Base-by-base conservation (phyloP, 2,888 invertebrate species). In the Melanophora roralis region DNA sequence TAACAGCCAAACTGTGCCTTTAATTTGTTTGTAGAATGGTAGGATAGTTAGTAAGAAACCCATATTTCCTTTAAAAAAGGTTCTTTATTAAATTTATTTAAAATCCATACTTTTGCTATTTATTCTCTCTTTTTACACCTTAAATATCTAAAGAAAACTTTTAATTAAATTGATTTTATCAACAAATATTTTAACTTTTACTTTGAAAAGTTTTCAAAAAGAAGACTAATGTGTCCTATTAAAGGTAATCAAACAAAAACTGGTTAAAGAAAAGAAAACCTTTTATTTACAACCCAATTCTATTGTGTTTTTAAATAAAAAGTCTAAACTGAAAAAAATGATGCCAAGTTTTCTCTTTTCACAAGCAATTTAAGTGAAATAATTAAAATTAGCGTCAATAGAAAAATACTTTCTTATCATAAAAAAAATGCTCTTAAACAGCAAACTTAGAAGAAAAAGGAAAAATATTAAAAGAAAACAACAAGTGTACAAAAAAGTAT, bases 301-400 rank as follows among this genome's bases (percentile, higher is more conserved):
- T 45, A 16, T 72, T 72, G 53, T 72, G 0, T 34, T 36, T 0
- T 0, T 53, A 40, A 34, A 32, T 19, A 8, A 14, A 49, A 40
- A 21, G 23, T 16, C 11, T 1, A 23, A 65, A 0, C 12, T 14
- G 51, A 36, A 51, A 55, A 16, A 68, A 75, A 75, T 55, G 43
- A 68, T 75, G 69, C 62, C 68, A 69, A 69, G 69, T 55, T 76
- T 69, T 55, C n/a, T 49, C 76, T 57, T 69, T 69, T 64, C 55
- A 71, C 57, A 57, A 76, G 57, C 57, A 57, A 64, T 76, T 76
- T 64, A 14, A 76, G 57, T 16, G 57, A 64, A 34, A 76, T 76
- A 71, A 76, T 76, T 71, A 69, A 76, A 76, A 76, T 76, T 76
- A 76, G 49, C 69, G 69, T 71, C 76, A 76, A 71, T 64, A 64